Base-by-base conservation (phyloP, 2,113 vertebrate genomes). In the Laterallus jamaicensis region DNA sequence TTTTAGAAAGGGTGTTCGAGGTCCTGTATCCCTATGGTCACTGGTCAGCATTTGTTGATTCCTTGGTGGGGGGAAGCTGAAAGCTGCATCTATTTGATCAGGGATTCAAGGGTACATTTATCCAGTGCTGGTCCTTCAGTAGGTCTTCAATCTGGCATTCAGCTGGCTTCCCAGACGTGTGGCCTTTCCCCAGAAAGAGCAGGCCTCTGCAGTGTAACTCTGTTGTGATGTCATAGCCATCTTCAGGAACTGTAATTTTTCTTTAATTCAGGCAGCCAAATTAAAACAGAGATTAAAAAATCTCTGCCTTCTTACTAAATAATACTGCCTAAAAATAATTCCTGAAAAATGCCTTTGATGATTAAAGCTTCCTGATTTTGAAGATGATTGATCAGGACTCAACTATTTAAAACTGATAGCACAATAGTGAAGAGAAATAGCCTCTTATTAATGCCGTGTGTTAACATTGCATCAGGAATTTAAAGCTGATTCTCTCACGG, bases 351-450 rank as follows among this genome's bases (percentile, higher is more conserved):
- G 37, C 22, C 0, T 70, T 74, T 74, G 84, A 93, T 80, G 79
- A 81, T 84, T 89, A 47, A 77, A 86, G 75, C 4, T 15, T 32
- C 13, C 67, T 50, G 67, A 50, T 90, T 69, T 63, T 76, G 84
- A 95, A 90, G 82, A 67, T 86, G 94, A 86, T 78, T 87, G 87
- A 91, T 90, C 69, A 86, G 60, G 59, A 47, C 31, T 74, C 25
- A 37, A 69, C 71, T 90, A 59, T 70, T 93, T 91, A 82, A 79
- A 92, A 78, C 35, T 0, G 1, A 80, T 78, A 39, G 29, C 32
- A 37, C 4, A n/a, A 19, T 16, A 67, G 63, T 21, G 4, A 67
- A 54, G 60, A 62, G 81, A 79, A 91, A 7, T 16, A 70, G 68
- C 32, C 20, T 74, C 22, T 63, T 55, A 59, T 79, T 76, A 82